Conservation (phyloP, 2,113 vertebrate genomes). For the Macquaria ambigua region DNA sequence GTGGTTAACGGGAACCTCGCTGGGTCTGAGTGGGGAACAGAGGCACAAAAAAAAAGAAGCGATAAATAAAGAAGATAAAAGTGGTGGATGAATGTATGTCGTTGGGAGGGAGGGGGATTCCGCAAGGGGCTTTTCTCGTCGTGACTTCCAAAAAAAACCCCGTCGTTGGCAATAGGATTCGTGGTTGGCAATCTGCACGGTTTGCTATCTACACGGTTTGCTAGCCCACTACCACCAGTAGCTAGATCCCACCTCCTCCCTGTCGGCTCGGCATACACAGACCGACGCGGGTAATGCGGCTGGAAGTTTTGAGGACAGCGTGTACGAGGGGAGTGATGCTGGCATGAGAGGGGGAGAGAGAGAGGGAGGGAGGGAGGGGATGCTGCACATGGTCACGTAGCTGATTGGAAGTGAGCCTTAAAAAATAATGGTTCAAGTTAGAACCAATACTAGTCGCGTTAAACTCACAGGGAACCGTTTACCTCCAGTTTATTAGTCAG, state of each 20-base stretch:
- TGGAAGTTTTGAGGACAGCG: conserved; percentile 50
- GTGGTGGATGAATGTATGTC: background rate
- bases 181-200: conserved; percentile 46
- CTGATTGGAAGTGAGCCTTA: background rate
- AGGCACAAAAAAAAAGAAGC: too few species aligned
- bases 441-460: background rate
- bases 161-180: conserved; percentile 1
- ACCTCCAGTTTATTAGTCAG: background rate
- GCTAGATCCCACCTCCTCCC: conserved; percentile 61
- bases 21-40: background rate
- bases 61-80: background rate
- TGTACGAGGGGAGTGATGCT: conserved; percentile 68
- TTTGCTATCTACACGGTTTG: conserved; percentile 37
- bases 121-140: background rate
- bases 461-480: background rate
- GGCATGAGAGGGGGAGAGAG: background rate
- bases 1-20: background rate
- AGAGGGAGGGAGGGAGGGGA: conserved; percentile 19
- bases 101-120: background rate
- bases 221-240: conserved; percentile 52
- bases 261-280: conserved; percentile 35
- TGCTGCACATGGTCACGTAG: conserved; percentile 70
- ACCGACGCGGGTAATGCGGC: conserved; percentile 12
- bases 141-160: background rate
- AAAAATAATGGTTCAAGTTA: conserved; percentile 14